These are phyloP conservation scores for Phyllostomus hastatus DNA, from an alignment of 2,113 vertebrate genomes.

Conservation along the genomic window DNA sequence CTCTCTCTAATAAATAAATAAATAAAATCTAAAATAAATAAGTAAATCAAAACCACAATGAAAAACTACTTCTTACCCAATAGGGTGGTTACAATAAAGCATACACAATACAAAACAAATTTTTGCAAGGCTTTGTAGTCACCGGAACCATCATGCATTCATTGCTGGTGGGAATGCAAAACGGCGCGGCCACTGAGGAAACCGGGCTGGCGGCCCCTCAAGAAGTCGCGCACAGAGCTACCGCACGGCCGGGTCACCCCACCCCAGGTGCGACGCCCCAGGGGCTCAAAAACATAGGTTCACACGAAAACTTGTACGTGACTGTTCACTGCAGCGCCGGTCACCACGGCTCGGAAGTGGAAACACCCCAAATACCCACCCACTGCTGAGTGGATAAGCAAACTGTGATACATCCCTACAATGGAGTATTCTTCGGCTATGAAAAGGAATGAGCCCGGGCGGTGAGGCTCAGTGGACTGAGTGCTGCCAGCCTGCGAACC, in stretches of 20 bases:
- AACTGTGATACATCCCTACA: not conserved
- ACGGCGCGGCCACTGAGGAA: not conserved
- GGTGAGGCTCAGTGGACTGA: no score
- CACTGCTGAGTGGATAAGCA: not conserved
- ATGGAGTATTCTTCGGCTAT: not conserved
- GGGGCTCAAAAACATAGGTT: not conserved
- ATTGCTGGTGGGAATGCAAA: not conserved
- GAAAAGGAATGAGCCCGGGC: not conserved
- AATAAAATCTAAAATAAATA: no score
- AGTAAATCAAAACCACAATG: not conserved
- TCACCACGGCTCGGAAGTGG: not conserved
- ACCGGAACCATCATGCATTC: not conserved
- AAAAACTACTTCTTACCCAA: not conserved
- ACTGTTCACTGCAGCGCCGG: not conserved
- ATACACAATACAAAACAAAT: not conserved
- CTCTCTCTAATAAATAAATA: no score
- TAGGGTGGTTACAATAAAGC: not conserved
- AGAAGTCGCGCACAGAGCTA: not conserved
- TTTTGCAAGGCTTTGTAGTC: not conserved
- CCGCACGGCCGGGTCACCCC: not conserved
- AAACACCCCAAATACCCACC: not conserved
- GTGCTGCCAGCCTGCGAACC: no score
- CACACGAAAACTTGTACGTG: not conserved
- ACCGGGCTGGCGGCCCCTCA: not conserved
- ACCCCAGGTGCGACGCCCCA: not conserved